Evolutionary conservation across 2,113 vertebrate genomes (phyloP).

Genomic region (Anarhynchus alexandrinus): DNA sequence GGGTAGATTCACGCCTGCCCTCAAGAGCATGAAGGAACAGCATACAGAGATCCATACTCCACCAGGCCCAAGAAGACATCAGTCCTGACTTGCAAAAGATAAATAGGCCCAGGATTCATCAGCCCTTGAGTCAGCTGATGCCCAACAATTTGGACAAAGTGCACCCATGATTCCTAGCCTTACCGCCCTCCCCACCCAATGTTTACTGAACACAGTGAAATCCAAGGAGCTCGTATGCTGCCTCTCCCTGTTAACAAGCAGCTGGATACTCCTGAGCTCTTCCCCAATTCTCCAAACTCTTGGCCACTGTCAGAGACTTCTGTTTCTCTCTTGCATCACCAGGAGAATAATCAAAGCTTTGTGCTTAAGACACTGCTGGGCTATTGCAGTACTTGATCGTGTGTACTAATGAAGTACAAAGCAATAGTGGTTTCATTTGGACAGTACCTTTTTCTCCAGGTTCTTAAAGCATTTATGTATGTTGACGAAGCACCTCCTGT

Average conservation of each 20-base stretch:
- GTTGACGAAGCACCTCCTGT: neutral
- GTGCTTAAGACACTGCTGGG: neutral
- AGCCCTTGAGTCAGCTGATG: neutral
- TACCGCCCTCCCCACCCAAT: neutral
- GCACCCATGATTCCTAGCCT: fast-evolving
- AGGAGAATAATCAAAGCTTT: neutral
- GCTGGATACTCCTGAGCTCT: neutral
- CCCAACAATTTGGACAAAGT: neutral
- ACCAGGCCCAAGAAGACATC: neutral
- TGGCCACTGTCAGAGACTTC: neutral
- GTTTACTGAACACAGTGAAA: neutral
- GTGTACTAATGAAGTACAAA: neutral
- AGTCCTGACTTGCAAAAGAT: neutral
- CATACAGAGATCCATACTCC: neutral
- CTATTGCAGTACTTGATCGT: neutral
- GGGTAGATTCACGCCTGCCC: neutral
- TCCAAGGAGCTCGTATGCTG: neutral
- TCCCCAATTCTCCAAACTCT: neutral
- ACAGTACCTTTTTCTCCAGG: neutral
- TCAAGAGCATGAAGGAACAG: neutral
- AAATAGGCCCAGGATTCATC: neutral
- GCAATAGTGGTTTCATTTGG: neutral
- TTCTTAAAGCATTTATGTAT: neutral
- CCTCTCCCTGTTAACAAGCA: neutral
- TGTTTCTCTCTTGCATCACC: neutral